A percentile compares a stretch with the other conserved stretches of the same genome.
Conservation (phyloP, 2,888 invertebrate genomes). For the Protophormia terraenovae region DNA sequence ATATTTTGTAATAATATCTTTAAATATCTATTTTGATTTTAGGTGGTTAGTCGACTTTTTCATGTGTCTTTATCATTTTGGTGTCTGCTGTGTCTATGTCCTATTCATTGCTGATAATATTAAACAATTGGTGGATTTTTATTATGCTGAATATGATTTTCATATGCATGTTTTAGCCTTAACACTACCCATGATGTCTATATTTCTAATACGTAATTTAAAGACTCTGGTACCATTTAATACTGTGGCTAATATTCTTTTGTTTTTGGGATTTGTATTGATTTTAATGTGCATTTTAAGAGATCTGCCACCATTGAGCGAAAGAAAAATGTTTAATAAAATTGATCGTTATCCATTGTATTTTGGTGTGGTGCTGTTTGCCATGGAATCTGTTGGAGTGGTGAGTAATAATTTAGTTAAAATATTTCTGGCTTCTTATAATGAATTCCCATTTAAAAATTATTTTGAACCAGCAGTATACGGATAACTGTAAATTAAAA, state of each 20-base stretch:
- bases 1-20: background rate
- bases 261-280: conserved; percentile 83
- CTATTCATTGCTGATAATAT: conserved; percentile 94
- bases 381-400: conserved; percentile 90
- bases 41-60: conserved; percentile 89
- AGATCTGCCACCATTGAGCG: conserved; percentile 82
- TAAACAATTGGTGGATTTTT: conserved; percentile 86
- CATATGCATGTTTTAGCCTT: conserved; percentile 82
- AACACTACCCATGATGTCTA: conserved; percentile 85
- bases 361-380: conserved; percentile 96
- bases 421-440: too few relatives aligned
- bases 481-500: too few relatives aligned
- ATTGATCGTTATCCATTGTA: conserved; percentile 87
- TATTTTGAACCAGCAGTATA: too few relatives aligned
- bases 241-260: conserved; percentile 93
- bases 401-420: too few relatives aligned
- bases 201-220: conserved; percentile 88
- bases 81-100: conserved; percentile 98
- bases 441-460: too few relatives aligned
- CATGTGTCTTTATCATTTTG: conserved; percentile 93
- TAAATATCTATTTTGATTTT: conserved; percentile 61
- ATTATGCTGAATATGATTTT: conserved; percentile 81
- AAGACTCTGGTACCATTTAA: conserved; percentile 94
- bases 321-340: conserved; percentile 80
- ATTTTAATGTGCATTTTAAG: conserved; percentile 83